These are phyloP conservation scores for Poeciliopsis infans DNA, from an alignment of 2,797 vertebrate genomes.

Conservation along the genomic window DNA sequence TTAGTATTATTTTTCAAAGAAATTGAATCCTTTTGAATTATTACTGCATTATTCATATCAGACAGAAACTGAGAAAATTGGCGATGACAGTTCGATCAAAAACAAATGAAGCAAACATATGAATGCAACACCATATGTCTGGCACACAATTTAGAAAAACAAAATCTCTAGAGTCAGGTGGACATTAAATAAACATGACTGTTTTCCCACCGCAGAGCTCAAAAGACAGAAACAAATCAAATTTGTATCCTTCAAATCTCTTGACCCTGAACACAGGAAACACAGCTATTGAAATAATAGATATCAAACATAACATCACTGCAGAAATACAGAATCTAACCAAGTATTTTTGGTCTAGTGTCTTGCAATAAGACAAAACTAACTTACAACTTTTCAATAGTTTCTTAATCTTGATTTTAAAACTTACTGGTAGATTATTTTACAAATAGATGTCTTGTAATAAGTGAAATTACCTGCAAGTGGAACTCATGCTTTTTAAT, in stretches of 20 bases:
- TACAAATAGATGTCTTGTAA: too few relatives aligned
- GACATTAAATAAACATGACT: conserved; percentile 44
- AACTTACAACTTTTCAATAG: too few relatives aligned
- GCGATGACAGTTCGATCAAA: conserved; percentile 41
- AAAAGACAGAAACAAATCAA: neutral
- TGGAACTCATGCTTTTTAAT: too few relatives aligned
- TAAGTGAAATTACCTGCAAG: too few relatives aligned
- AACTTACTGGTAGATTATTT: too few relatives aligned
- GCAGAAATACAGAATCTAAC: too few relatives aligned
- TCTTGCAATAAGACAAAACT: too few relatives aligned
- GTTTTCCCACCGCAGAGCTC: conserved; percentile 13
- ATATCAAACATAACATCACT: conserved; percentile 37
- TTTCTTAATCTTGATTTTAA: too few relatives aligned
- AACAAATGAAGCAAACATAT: conserved; percentile 24
- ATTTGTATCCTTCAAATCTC: conserved; percentile 22
- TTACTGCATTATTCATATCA: conserved; percentile 37
- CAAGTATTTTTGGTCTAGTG: too few relatives aligned
- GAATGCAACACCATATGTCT: conserved; percentile 23
- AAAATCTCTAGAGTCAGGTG: conserved; percentile 15
- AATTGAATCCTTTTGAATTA: conserved; percentile 10
- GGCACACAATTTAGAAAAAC: conserved; percentile 38
- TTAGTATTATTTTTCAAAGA: neutral
- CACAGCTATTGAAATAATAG: conserved; percentile 47
- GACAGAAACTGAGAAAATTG: conserved; percentile 28
- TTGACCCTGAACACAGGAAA: conserved; percentile 29